Base-by-base conservation (phyloP, 2,797 vertebrate genomes). In the Lerista edwardsae region DNA sequence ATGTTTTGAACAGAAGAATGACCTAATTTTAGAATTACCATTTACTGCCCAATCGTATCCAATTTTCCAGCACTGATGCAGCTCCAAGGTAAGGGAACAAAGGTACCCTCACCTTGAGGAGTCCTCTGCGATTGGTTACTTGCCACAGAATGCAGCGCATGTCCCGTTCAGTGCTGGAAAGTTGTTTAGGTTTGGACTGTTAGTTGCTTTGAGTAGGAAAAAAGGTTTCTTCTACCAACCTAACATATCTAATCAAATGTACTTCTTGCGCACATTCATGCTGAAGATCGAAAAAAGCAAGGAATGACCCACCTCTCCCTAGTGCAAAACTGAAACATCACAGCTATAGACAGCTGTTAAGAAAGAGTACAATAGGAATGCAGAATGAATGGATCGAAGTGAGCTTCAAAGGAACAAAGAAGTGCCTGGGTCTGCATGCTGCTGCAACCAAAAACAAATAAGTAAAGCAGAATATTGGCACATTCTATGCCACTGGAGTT, bases 151-250 rank as follows among this genome's bases (percentile, higher is more conserved):
- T n/a, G n/a, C n/a, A n/a, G n/a, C n/a, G n/a, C n/a, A n/a, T n/a
- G n/a, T n/a, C 41, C 8, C 41, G 4, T 4, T 44, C 41, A 44
- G 8, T 8, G 41, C 41, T 44, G 41, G 41, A 44, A 44, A 44
- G 4, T 44, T 44, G 41, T 4, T 44, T 44, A 44, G 41, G 41
- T 4, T 4, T 44, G 41, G 41, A 8, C 41, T 44, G 41, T 44
- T 44, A 9, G 21, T 10, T 74, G 72, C 86, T 87, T 51, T 78
- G 57, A 88, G 41, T 86, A 31, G 85, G 11, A 78, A 41, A 73
- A 55, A 62, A 76, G n/a, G 68, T 39, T 57, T 83, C 39, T 25
- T 80, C n/a, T 65, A 85, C 74, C 62, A 79, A 74, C 23, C 44
- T 39, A 57, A 84, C 75, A 31, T 17, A 84, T 1, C 27, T n/a